Evolutionary conservation across 2,113 vertebrate genomes (phyloP).

Genomic region (Hypanus sabinus): DNA sequence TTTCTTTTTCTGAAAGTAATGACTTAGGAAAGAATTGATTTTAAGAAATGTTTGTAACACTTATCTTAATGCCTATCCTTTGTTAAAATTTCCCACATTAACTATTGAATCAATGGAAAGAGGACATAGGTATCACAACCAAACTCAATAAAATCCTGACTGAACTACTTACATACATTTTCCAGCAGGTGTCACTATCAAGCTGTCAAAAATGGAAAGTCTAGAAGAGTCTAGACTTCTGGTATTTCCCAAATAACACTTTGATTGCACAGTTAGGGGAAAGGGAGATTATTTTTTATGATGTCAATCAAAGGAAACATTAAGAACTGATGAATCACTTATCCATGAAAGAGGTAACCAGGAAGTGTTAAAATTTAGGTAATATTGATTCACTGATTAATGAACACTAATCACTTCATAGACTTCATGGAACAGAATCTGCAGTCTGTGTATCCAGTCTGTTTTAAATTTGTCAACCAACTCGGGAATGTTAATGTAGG

Average conservation of each 20-base stretch:
- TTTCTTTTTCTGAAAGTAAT: not conserved
- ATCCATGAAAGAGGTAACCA: not conserved
- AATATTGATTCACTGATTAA: not conserved
- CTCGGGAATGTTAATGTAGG: not conserved
- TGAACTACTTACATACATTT: not conserved
- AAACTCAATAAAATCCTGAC: not conserved
- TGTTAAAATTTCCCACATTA: not conserved
- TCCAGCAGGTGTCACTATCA: not conserved
- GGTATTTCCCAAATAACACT: not conserved
- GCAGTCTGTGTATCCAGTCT: not conserved
- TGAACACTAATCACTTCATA: not conserved
- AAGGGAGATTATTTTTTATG: not conserved
- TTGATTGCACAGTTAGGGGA: not conserved
- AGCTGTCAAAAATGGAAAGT: not conserved
- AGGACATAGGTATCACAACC: not conserved
- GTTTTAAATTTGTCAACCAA: not conserved
- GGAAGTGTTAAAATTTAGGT: not conserved
- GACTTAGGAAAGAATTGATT: not conserved
- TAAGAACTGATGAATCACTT: not conserved
- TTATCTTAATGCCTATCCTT: not conserved
- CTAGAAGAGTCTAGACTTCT: not conserved
- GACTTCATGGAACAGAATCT: not conserved
- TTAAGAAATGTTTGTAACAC: not conserved
- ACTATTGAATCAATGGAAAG: not conserved
- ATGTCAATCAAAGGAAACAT: not conserved